phyloP scores from a whole-genome alignment of 2,888 invertebrate genomes.

The Nipponacmea schrenckii region DNA sequence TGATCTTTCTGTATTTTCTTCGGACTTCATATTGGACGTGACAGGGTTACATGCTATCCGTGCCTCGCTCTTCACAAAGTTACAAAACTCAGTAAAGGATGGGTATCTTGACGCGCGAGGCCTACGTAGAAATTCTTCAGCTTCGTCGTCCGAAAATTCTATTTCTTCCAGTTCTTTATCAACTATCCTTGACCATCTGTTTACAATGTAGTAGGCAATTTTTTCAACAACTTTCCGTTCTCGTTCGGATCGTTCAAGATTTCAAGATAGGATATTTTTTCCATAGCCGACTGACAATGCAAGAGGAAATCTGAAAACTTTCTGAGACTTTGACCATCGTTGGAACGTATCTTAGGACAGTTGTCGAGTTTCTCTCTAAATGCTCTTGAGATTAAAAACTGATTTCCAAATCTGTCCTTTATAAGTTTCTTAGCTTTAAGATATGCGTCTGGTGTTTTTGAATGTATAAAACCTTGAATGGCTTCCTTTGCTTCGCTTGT shows the following conservation, averaged over 20 bases:
- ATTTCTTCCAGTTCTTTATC: not conserved
- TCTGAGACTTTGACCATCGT: not conserved
- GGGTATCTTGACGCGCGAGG: not conserved
- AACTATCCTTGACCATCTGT: not conserved
- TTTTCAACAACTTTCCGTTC: not conserved
- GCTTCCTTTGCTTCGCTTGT: not conserved
- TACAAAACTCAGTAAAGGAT: not conserved
- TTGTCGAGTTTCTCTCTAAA: not conserved
- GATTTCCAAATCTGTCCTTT: not conserved
- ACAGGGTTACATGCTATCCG: not conserved
- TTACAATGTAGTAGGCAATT: not conserved
- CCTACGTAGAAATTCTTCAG: not conserved
- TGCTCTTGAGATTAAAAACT: not conserved
- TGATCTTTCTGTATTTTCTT: too few species aligned
- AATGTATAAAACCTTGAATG: not conserved
- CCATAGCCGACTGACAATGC: not conserved
- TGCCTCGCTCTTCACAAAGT: not conserved
- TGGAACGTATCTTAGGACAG: not conserved
- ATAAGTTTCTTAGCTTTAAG: not conserved
- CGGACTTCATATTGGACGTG: too few species aligned
- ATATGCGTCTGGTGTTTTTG: not conserved
- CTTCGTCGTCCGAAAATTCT: too few species aligned
- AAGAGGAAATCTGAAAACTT: not conserved
- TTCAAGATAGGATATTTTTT: not conserved
- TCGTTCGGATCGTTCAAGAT: not conserved